Evolutionary conservation across 1,140 invertebrate species (phyloP), one percentile per base, ranked within the genome.

Genomic region (Coelopa frigida): DNA sequence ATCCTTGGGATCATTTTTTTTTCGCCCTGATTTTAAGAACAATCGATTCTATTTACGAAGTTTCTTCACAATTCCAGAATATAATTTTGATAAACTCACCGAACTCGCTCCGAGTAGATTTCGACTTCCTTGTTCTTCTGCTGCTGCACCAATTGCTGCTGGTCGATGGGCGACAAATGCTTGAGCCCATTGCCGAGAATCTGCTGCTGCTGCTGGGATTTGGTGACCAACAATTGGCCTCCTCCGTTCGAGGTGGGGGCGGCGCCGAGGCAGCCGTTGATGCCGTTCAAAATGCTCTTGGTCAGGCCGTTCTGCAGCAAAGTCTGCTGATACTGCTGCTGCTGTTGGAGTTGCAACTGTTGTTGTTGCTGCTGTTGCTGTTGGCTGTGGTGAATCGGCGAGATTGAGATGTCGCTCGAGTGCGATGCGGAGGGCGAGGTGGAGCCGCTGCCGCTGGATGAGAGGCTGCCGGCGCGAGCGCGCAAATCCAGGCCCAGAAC

Each of bases 71-170:
- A n/a, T n/a, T n/a, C n/a, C n/a, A n/a, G n/a, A n/a, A n/a, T n/a
- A n/a, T n/a, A n/a, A n/a, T n/a, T n/a, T n/a, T n/a, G n/a, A n/a
- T 36, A 1, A 4, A 75, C 81, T 82, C 67, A 89, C 85, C 85
- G 79, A 59, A 82, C 75, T 60, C 83, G 75, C 64, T 91, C 87
- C 29, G 82, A 81, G 67, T 87, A 81, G 51, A 88, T 80, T 58
- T 91, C 87, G 45, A 85, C 77, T 69, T 87, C 87, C 55, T 79
- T 61, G 53, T 68, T 66, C 49, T 66, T 63, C 48, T 68, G 57
- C 46, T 62, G 60, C 44, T 66, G 60, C 44, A 65, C 51, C 10
- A 63, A 50, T 22, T 68, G 64, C 46, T 67, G 63, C 45, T 78
- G 76, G 75, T 76, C 82, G 54, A 77, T 78, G 56, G 75, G 84